A percentile compares a stretch with the other conserved stretches of the same genome.
Evolutionary conservation across 2,113 vertebrate genomes (phyloP).

Genomic region (Microtus richardsoni): DNA sequence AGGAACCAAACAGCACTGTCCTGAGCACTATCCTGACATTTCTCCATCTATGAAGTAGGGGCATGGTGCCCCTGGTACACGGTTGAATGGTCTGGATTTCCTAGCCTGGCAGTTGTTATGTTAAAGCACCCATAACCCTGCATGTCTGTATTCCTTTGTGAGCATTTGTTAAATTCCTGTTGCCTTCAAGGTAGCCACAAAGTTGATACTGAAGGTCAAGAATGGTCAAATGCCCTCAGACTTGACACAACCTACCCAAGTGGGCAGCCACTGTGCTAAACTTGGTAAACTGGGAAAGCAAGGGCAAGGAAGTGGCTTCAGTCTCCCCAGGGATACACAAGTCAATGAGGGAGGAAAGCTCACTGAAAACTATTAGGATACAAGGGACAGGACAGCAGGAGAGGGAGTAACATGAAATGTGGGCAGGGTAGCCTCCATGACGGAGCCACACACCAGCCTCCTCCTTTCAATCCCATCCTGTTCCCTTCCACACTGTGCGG

Average conservation of each 20-base stretch:
- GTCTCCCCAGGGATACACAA: neutral
- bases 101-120: neutral
- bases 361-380: fast-evolving
- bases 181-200: neutral
- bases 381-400: neutral
- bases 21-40: neutral
- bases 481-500: fast-evolving
- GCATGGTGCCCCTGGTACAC: neutral
- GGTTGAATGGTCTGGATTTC: neutral
- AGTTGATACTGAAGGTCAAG: neutral
- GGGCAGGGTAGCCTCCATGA: fast-evolving
- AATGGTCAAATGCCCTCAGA: neutral
- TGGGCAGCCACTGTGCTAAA: neutral
- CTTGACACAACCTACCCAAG: fast-evolving
- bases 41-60: neutral
- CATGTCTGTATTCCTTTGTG: neutral
- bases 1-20: fast-evolving
- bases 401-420: neutral
- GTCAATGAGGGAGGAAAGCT: neutral
- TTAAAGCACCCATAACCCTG: neutral
- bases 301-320: neutral
- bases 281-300: neutral
- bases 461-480: neutral
- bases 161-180: neutral
- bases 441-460: neutral